Conservation (phyloP, 2,113 vertebrate genomes). For the Xiphias gladius region DNA sequence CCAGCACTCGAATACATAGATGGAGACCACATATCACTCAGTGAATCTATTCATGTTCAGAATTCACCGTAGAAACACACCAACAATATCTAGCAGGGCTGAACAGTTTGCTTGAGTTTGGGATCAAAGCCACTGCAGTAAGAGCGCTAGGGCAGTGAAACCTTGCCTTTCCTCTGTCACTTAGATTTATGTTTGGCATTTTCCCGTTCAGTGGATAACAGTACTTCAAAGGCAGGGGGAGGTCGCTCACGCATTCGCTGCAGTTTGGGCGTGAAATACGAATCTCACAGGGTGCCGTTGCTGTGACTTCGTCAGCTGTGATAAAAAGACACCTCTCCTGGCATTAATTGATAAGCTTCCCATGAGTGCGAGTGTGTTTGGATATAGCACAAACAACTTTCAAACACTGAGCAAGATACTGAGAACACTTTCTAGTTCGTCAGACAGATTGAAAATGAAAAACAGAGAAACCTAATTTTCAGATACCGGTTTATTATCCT, state of each 20-base stretch:
- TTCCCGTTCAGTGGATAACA: constrained; percentile 3
- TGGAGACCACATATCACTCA: too few relatives aligned
- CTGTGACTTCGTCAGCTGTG: not conserved
- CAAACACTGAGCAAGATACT: not conserved
- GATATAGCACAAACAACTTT: not conserved
- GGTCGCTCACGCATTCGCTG: not conserved
- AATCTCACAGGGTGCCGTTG: constrained; percentile 5
- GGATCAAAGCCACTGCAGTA: constrained; percentile 1
- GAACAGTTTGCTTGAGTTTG: too few relatives aligned
- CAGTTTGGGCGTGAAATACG: constrained; percentile 7
- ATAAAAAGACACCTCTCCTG: constrained; percentile 11
- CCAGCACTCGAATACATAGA: too few relatives aligned
- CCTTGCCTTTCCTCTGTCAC: not conserved
- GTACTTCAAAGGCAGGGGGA: constrained; percentile 24
- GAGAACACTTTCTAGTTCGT: not conserved
- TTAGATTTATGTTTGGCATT: constrained; percentile 26
- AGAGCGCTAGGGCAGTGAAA: not conserved
- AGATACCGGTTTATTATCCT: not conserved
- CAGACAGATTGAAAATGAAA: not conserved
- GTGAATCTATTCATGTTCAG: too few relatives aligned
- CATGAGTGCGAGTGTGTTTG: not conserved
- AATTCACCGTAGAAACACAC: too few relatives aligned
- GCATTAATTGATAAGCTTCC: constrained; percentile 11
- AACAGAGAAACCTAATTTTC: not conserved
- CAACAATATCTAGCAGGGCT: too few relatives aligned